Evolutionary conservation across 2,888 invertebrate genomes (phyloP), one percentile per base, ranked within the genome.

Genomic region (Aricia artaxerxes): DNA sequence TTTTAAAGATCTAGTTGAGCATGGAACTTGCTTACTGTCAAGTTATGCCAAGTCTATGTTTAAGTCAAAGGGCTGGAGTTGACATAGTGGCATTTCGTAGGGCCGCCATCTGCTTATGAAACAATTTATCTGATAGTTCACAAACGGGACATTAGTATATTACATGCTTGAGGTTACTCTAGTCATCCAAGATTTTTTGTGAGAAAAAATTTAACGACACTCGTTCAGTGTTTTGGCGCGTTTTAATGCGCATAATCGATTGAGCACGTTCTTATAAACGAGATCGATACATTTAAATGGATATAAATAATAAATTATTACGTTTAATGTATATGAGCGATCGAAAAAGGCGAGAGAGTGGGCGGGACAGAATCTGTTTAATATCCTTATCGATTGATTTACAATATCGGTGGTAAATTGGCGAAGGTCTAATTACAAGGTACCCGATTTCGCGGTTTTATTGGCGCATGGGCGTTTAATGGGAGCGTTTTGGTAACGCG

Each of bases 401-500:
- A 11, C 40, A 24, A 77, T 77, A 38, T 77, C 40, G 24, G 38
- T 77, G 40, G 61, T 61, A 77, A 40, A 64, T 77, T 38, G 38
- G 38, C 61, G 77, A 61, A 40, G 40, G 73, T 73, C 73, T 73
- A 73, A 73, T 73, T 73, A 44, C 73, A 73, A 73, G 44, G 73
- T 73, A 44, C 73, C 73, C 40, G 44, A 73, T 73, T 73, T 73
- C 24, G 73, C 73, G 73, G 40, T 73, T 44, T 73, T 44, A 44
- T 73, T 44, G 24, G n/a, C 24, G 73, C 44, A 73, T 73, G 73
- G 73, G 73, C 73, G 73, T 73, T 44, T 73, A 73, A 73, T 73
- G 73, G 73, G 24, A 44, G 11, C 31, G 88, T 87, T 83, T 82
- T 81, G 82, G 86, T 87, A 89, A 90, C 88, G 85, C 89, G 88